A percentile compares a stretch with the other conserved stretches of the same genome.
Conservation (phyloP, 2,797 vertebrate genomes). For the Tiaroga cobitis region DNA sequence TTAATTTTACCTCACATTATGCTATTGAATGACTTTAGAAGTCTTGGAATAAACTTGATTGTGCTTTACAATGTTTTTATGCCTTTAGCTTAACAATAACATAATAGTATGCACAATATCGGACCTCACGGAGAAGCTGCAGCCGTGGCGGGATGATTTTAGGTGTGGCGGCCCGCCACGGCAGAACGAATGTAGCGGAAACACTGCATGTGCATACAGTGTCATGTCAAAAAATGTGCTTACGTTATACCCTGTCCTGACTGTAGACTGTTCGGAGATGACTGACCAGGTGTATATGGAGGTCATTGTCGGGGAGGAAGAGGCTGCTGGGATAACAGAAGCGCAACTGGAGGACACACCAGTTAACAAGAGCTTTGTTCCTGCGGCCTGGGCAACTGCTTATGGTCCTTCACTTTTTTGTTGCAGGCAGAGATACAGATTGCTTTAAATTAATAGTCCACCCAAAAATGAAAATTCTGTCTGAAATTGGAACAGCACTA, state of each 20-base stretch:
- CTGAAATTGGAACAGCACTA: background rate
- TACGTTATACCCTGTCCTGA: conserved; percentile 11
- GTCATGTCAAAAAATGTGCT: background rate
- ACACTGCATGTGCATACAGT: background rate
- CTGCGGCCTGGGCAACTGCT: conserved; percentile 87
- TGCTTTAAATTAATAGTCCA: background rate
- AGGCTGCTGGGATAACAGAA: conserved; percentile 81
- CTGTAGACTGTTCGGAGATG: conserved; percentile 84
- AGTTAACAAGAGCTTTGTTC: conserved; percentile 85
- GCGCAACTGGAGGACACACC: conserved; percentile 79
- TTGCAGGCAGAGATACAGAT: background rate
- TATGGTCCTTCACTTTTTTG: conserved; percentile 79
- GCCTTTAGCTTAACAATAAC: too few species aligned
- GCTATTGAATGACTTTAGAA: too few species aligned
- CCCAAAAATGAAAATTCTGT: background rate
- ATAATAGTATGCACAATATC: too few species aligned
- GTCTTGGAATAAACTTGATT: too few species aligned
- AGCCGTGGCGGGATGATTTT: too few species aligned
- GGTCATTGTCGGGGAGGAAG: conserved; percentile 88
- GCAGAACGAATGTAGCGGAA: too few species aligned
- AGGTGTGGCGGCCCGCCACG: too few species aligned
- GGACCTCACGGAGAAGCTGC: too few species aligned
- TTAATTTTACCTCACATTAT: too few species aligned
- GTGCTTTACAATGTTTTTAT: too few species aligned
- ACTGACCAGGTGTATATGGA: conserved; percentile 91